These are phyloP conservation scores for Ianthella basta DNA, from an alignment of 37 sponge, comb jelly and placozoan genomes.

Conservation along the genomic window DNA sequence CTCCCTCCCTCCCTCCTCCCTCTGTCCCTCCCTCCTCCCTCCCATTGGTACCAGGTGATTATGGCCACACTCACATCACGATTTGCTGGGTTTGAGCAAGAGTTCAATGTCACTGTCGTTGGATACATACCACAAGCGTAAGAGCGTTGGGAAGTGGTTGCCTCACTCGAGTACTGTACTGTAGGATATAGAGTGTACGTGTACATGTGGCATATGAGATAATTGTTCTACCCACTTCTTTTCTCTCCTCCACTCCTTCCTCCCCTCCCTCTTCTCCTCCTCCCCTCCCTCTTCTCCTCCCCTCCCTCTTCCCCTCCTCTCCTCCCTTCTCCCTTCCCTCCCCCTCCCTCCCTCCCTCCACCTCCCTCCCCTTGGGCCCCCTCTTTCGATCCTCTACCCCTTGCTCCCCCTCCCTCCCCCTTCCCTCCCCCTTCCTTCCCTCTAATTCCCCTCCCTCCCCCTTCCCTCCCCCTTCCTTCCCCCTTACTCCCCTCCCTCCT, in stretches of 20 bases:
- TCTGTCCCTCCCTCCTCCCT: not conserved
- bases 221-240: too few relatives aligned
- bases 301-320: not conserved
- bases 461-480: not conserved
- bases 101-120: slow-evolving; percentile 39
- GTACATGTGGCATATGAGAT: too few relatives aligned
- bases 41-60: slow-evolving; percentile 15
- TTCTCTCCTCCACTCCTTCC: not conserved
- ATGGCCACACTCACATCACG: slow-evolving; percentile 25
- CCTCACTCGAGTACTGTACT: too few relatives aligned
- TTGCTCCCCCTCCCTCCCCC: not conserved
- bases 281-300: not conserved
- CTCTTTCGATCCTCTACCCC: too few relatives aligned
- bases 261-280: not conserved
- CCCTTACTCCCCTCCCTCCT: not conserved
- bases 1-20: too few relatives aligned
- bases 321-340: not conserved
- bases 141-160: too few relatives aligned
- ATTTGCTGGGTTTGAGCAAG: slow-evolving; percentile 12
- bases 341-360: too few relatives aligned
- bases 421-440: not conserved
- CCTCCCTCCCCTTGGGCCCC: too few relatives aligned
- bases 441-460: not conserved
- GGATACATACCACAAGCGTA: slow-evolving; percentile 39
- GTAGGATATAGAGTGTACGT: too few relatives aligned